phyloP scores from a whole-genome alignment of 2,888 invertebrate genomes.

The Zonitis immaculata region DNA sequence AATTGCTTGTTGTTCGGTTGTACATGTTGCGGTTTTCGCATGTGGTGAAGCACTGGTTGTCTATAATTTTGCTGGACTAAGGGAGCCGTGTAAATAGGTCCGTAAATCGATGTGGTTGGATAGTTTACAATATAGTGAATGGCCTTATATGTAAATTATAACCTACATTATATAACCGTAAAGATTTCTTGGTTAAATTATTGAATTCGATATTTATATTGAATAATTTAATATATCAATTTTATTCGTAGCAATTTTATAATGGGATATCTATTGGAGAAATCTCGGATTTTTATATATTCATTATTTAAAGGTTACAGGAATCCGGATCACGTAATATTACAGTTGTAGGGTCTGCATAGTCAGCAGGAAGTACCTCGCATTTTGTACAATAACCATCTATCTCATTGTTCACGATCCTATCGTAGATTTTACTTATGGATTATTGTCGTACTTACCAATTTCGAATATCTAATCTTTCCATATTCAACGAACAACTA shows the following conservation, averaged over 20 bases:
- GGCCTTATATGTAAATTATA: conserved; percentile 18
- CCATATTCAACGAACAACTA: conserved; percentile 4
- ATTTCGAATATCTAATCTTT: conserved; percentile 16
- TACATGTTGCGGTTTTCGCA: conserved; percentile 15
- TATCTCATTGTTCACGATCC: conserved; percentile 18
- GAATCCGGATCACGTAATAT: conserved; percentile 10
- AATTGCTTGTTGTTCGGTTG: background rate
- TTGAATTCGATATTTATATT: background rate
- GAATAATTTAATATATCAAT: background rate
- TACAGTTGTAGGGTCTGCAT: conserved; percentile 6
- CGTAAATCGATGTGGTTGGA: conserved; percentile 24
- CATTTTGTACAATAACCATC: background rate
- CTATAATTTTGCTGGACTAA: conserved; percentile 16
- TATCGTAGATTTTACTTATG: conserved; percentile 19
- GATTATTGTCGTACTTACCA: conserved; percentile 17
- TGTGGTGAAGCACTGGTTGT: conserved; percentile 12
- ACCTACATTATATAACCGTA: conserved; percentile 2
- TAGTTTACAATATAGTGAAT: conserved; percentile 17
- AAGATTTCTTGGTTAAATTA: background rate
- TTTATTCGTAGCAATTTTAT: background rate
- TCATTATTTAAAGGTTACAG: conserved; percentile 3
- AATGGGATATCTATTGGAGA: background rate
- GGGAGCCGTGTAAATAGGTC: conserved; percentile 20
- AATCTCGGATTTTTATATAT: background rate
- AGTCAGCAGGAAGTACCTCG: conserved; percentile 12